phyloP scores from a whole-genome alignment of 23 tunicate genomes.

The Clavelina lepadiformis region DNA sequence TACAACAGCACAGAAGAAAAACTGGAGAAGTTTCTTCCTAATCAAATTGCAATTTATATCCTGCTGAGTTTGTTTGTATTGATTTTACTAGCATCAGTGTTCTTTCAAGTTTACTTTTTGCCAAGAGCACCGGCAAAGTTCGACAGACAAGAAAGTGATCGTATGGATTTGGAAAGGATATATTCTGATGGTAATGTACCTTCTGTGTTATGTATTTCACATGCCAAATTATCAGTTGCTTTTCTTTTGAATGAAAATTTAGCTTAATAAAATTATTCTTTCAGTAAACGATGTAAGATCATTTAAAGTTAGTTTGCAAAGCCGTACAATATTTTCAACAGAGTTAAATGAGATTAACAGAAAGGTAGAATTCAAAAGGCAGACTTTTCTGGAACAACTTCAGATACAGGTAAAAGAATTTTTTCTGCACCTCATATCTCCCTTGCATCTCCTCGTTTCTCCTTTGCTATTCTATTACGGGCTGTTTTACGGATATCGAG shows the following conservation, averaged over 20 bases:
- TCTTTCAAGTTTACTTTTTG: slow-evolving; percentile 8
- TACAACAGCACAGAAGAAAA: slow-evolving; percentile 26
- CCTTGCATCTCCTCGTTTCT: slow-evolving; percentile 21
- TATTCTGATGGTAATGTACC: too few species aligned
- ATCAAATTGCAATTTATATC: slow-evolving; percentile 1
- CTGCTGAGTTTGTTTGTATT: slow-evolving; percentile 6
- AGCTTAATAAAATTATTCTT: too few species aligned
- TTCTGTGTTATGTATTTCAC: too few species aligned
- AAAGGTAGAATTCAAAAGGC: too few species aligned
- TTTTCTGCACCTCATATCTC: slow-evolving; percentile 6
- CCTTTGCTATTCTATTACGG: slow-evolving; percentile 44
- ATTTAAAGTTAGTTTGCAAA: too few species aligned
- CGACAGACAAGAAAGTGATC: slow-evolving; percentile 3
- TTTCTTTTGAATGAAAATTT: too few species aligned
- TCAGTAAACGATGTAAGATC: too few species aligned
- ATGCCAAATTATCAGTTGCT: too few species aligned
- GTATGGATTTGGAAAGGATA: too few species aligned
- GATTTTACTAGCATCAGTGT: background rate
- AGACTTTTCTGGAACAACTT: too few species aligned
- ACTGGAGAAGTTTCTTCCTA: slow-evolving; percentile 12
- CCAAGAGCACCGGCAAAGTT: slow-evolving; percentile 16
- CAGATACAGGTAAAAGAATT: background rate
- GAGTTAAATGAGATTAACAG: too few species aligned
- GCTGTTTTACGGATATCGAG: slow-evolving; percentile 7
- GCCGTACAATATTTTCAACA: too few species aligned